These are phyloP conservation scores for Sebastes itinus DNA, from an alignment of 2,797 vertebrate species.

Conservation along the genomic window DNA sequence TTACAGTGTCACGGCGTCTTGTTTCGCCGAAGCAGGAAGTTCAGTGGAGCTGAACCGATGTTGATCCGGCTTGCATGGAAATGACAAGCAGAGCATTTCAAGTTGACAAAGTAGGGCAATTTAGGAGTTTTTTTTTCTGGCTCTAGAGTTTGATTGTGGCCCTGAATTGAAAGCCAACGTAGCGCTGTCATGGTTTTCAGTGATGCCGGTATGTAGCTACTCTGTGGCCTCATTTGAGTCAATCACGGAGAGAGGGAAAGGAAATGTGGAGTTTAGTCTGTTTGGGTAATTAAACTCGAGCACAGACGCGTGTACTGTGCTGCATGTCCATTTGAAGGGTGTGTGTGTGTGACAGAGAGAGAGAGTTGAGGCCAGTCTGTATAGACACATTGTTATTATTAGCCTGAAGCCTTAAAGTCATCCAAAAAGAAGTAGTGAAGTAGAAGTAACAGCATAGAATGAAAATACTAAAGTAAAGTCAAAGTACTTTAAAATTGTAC, in stretches of 20 bases:
- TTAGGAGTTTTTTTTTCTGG: conserved; percentile 1
- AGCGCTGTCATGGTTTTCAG: background rate
- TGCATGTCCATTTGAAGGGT: background rate
- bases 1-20: conserved; percentile 13
- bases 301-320: conserved; percentile 11
- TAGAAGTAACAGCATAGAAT: background rate
- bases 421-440: background rate
- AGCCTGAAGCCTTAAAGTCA: conserved; percentile 10
- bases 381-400: conserved; percentile 48
- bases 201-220: background rate
- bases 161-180: conserved; percentile 5
- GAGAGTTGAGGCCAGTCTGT: background rate
- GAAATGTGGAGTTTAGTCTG: conserved; percentile 31
- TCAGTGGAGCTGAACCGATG: conserved; percentile 22
- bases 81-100: background rate
- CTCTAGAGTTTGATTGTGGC: conserved; percentile 10
- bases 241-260: conserved; percentile 22
- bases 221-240: conserved; percentile 43
- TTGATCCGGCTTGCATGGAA: background rate
- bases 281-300: conserved; percentile 4
- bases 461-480: background rate
- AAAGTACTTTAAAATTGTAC: background rate
- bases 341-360: background rate
- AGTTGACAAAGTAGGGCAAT: conserved; percentile 24
- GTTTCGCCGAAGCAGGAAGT: conserved; percentile 25